Evolutionary conservation across 2,888 invertebrate genomes (phyloP).

Genomic region (Spialia ferax): DNA sequence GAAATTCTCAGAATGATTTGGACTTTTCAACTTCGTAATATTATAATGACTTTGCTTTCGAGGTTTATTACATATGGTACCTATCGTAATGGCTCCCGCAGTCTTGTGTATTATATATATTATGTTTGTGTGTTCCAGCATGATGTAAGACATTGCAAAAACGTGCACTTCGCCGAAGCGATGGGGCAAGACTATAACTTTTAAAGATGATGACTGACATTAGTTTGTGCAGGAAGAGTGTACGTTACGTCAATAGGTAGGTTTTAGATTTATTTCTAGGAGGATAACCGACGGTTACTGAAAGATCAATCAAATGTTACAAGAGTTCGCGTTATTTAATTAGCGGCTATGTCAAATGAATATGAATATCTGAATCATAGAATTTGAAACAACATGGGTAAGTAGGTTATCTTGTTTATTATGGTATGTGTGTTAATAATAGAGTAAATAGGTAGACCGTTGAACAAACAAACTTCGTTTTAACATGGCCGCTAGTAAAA

Average conservation of each 20-base stretch:
- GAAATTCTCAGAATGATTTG: background rate
- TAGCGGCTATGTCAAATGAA: background rate
- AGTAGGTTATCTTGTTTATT: too few species aligned
- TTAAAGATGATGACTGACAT: conserved; percentile 1
- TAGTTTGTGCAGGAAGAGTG: background rate
- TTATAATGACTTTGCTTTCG: background rate
- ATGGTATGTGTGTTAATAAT: too few species aligned
- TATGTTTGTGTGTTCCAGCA: background rate
- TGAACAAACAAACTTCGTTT: too few species aligned
- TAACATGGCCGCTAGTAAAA: too few species aligned
- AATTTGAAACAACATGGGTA: too few species aligned
- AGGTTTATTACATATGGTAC: background rate
- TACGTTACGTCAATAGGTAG: background rate
- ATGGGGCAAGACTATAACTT: background rate
- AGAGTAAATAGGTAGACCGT: too few species aligned
- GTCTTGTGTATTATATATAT: background rate
- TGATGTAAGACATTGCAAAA: conserved; percentile 1
- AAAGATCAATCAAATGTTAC: background rate
- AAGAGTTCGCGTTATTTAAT: background rate
- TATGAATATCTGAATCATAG: background rate
- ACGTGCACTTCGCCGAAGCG: background rate
- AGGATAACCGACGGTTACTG: background rate
- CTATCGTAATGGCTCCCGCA: background rate
- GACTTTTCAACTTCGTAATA: background rate
- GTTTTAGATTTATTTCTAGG: background rate